Percentiles rank a stretch among this genome's conserved stretches.
Conservation (phyloP, 2,888 invertebrate species). For the Syrphus vitripennis region DNA sequence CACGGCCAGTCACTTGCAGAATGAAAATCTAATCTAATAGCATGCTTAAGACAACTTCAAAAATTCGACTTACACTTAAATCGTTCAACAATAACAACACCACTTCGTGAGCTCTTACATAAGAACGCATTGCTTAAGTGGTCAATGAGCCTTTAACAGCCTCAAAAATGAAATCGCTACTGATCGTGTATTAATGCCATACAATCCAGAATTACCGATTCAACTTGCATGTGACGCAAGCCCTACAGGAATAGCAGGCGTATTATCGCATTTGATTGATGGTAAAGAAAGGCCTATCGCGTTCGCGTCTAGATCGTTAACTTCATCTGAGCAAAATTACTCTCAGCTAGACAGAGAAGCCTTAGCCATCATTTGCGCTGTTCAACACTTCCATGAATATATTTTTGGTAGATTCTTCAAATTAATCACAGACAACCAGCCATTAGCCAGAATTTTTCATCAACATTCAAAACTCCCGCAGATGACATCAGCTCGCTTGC, state of each 20-base stretch:
- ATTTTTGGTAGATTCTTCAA: slow-evolving; percentile 1
- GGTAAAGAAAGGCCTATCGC: not conserved
- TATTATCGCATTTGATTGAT: not conserved
- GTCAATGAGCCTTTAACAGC: slow-evolving; percentile 36
- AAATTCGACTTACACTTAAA: slow-evolving; percentile 56
- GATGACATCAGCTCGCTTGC: slow-evolving; percentile 20
- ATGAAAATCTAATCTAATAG: slow-evolving; percentile 40
- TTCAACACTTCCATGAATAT: slow-evolving; percentile 10
- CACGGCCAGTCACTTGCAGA: slow-evolving; percentile 46
- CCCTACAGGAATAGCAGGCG: not conserved
- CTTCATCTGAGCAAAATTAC: not conserved
- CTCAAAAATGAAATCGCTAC: slow-evolving; percentile 21
- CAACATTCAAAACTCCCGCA: not conserved
- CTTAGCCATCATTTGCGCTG: slow-evolving; percentile 14
- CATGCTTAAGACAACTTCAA: slow-evolving; percentile 46
- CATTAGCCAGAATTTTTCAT: slow-evolving; percentile 4
- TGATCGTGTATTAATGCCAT: slow-evolving; percentile 39
- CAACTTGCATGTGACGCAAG: not conserved
- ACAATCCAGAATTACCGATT: slow-evolving; percentile 21
- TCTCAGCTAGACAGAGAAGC: slow-evolving; percentile 26
- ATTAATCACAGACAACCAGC: not conserved
- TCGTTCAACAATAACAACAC: slow-evolving; percentile 45
- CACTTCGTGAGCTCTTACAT: slow-evolving; percentile 32
- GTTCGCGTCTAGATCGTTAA: not conserved
- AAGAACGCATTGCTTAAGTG: slow-evolving; percentile 53